phyloP scores from a whole-genome alignment of 1,140 invertebrate species.

The Halyomorpha halys region DNA sequence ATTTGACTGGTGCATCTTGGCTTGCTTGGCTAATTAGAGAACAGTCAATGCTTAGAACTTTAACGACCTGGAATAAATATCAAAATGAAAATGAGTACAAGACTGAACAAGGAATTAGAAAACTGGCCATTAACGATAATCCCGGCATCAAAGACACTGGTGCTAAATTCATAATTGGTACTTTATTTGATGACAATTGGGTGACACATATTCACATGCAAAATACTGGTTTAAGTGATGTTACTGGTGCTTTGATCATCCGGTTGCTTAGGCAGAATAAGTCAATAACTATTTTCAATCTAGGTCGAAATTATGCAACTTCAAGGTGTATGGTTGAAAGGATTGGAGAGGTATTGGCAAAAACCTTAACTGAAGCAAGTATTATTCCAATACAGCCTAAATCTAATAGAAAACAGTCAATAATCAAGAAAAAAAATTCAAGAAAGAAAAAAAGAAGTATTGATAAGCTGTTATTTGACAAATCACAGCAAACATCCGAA shows the following conservation, averaged over 20 bases:
- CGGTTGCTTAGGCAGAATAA: no score
- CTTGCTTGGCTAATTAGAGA: neutral
- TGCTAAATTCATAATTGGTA: neutral
- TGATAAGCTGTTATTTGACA: no score
- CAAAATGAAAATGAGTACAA: neutral
- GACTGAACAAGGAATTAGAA: slow-evolving; percentile 3
- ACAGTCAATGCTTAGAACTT: slow-evolving; percentile 7
- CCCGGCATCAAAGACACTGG: neutral
- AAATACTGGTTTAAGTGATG: slow-evolving; percentile 1
- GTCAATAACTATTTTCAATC: no score
- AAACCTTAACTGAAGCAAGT: no score
- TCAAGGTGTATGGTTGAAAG: no score
- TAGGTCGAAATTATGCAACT: no score
- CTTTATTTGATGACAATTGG: neutral
- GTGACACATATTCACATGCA: neutral
- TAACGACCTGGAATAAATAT: neutral
- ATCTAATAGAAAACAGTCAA: no score
- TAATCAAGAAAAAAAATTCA: no score
- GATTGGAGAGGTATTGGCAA: no score
- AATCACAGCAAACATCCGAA: no score
- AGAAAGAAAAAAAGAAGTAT: no score
- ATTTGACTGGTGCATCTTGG: neutral
- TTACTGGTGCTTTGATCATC: neutral
- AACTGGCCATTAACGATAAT: neutral
- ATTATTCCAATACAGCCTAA: no score